Evolutionary conservation across 2,113 vertebrate species (phyloP), one percentile per base, ranked within the genome.

Genomic region (Centrocercus urophasianus): DNA sequence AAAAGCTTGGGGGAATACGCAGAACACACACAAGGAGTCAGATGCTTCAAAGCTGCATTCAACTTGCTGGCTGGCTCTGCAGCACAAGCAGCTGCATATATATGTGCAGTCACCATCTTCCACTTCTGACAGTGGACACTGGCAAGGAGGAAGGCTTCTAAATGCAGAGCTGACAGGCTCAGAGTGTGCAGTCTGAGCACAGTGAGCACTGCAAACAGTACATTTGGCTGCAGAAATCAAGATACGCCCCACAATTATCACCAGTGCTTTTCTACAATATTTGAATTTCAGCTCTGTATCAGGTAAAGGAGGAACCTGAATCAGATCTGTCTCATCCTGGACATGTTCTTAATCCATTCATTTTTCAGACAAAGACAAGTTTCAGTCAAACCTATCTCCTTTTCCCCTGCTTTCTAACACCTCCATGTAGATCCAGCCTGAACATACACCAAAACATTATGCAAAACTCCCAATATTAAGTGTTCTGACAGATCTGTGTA

Each of bases 41-140:
- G 38, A 40, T 40, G 38, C 25, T 38, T 64, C 61, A 40, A 28
- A 28, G 61, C 61, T 28, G 36, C 61, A 28, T 40, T 40, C 16
- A 2, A 18, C 61, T 30, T 10, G 28, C 24, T 16, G 14, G 60
- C 34, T 63, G 34, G 60, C 25, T 40, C 34, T 19, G 25, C 61
- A 19, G 7, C 10, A 27, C 52, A 25, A 21, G 15, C 28, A 34
- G 65, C 22, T 21, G 28, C 50, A 47, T 21, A 25, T 14, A 43
- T 0, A 25, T 3, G 16, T 0, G 4, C 19, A 3, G 15, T 24
- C 4, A 1, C 32, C 21, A 20, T 6, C 63, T 11, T 34, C 13
- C 6, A 3, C 17, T 6, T 4, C 1, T 0, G 30, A 27, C 15
- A 52, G 38, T 8, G 22, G 50, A 15, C 32, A 13, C 3, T 60